Evolutionary conservation across 1,140 invertebrate species (phyloP).

Genomic region (Drosophila sucinea): DNA sequence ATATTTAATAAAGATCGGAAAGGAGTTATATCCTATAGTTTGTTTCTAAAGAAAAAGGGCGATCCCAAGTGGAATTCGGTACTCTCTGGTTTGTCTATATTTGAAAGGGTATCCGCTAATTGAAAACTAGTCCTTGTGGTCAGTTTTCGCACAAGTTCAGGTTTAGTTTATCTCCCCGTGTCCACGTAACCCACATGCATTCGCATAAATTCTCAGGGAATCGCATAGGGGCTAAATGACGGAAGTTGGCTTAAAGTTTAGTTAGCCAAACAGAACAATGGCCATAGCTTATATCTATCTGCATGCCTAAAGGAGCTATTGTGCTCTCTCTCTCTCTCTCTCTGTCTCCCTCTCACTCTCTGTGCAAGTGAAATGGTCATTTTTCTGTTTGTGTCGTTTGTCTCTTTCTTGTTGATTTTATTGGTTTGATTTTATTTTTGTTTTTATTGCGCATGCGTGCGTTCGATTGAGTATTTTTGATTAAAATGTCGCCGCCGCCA

Average conservation of each 20-base stretch:
- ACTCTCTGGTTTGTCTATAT: too few relatives aligned
- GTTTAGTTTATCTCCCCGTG: neutral
- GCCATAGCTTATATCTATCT: slow-evolving; percentile 28
- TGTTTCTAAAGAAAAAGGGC: too few relatives aligned
- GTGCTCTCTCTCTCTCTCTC: neutral
- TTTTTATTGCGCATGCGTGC: slow-evolving; percentile 83
- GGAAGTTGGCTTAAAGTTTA: slow-evolving; percentile 60
- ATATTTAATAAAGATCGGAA: too few relatives aligned
- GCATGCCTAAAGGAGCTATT: slow-evolving; percentile 8
- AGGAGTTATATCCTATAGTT: too few relatives aligned
- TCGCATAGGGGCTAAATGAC: slow-evolving; percentile 68
- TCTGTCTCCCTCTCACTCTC: slow-evolving; percentile 8
- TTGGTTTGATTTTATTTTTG: slow-evolving; percentile 73
- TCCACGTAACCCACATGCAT: slow-evolving; percentile 53
- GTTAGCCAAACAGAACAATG: slow-evolving; percentile 44
- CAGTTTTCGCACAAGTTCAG: neutral
- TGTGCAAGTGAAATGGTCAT: slow-evolving; percentile 61
- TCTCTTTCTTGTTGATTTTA: slow-evolving; percentile 58
- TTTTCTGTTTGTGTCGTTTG: slow-evolving; percentile 24
- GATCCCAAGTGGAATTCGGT: too few relatives aligned
- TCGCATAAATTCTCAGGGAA: slow-evolving; percentile 57
- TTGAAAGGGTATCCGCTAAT: too few relatives aligned
- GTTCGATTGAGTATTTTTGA: slow-evolving; percentile 82
- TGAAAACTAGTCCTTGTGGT: too few relatives aligned
- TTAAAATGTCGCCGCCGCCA: slow-evolving; percentile 76